phyloP scores from a whole-genome alignment of 2,888 invertebrate genomes.

The Eupithecia pulchellata region DNA sequence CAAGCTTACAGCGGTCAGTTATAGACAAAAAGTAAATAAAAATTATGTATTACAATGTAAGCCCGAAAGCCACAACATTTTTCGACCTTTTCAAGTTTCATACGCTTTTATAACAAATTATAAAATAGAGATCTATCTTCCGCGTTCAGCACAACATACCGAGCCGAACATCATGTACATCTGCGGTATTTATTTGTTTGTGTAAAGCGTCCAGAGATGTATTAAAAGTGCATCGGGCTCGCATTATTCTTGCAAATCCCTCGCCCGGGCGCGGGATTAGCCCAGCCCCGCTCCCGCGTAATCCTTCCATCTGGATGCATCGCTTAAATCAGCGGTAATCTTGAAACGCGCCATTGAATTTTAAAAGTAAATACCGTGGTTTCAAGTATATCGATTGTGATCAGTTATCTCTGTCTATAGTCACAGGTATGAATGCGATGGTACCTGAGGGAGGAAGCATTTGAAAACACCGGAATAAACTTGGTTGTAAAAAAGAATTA shows the following conservation, averaged over 20 bases:
- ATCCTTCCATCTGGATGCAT: constrained; percentile 9
- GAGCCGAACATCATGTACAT: not conserved
- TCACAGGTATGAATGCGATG: not conserved
- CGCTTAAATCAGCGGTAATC: constrained; percentile 4
- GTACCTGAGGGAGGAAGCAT: not conserved
- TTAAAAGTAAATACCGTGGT: not conserved
- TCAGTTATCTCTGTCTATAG: not conserved
- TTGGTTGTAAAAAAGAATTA: not conserved
- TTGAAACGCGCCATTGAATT: not conserved
- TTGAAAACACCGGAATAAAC: not conserved
- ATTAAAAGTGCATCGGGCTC: not conserved
- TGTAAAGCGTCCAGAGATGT: not conserved
- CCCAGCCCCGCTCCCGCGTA: not conserved
- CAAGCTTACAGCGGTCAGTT: too few species aligned
- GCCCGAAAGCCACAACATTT: too few species aligned
- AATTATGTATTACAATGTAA: too few species aligned
- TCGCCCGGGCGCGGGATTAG: not conserved
- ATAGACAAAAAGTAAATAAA: too few species aligned
- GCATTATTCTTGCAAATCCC: constrained; percentile 13
- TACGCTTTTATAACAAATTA: not conserved
- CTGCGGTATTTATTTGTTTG: too few species aligned
- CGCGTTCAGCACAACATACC: not conserved
- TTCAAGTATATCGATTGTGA: not conserved
- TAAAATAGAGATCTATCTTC: not conserved
- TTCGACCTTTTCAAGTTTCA: not conserved